Conservation (phyloP, 2,888 invertebrate genomes). For the Colletes collaris region DNA sequence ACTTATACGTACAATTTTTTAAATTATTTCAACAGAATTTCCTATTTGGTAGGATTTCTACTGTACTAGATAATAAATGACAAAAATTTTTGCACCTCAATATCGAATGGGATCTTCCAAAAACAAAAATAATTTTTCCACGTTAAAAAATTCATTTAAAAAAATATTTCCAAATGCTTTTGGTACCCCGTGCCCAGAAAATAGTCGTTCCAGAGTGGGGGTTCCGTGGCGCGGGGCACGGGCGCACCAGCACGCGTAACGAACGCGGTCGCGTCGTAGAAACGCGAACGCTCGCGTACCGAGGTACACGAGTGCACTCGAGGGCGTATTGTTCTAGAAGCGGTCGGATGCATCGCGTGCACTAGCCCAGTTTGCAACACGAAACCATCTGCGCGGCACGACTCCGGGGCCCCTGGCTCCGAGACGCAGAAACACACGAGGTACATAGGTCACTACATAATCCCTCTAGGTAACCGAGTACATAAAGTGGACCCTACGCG, state of each 20-base stretch:
- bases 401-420: constrained; percentile 14
- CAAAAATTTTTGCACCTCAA: too few species aligned
- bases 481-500: constrained; percentile 53
- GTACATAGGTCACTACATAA: constrained; percentile 61
- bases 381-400: constrained; percentile 51
- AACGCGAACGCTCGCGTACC: constrained; percentile 25
- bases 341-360: constrained; percentile 70
- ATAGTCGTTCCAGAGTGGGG: too few species aligned
- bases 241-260: constrained; percentile 32
- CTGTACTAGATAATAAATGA: too few species aligned
- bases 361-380: constrained; percentile 70
- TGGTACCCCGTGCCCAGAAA: too few species aligned
- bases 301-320: constrained; percentile 17
- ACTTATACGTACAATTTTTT: too few species aligned
- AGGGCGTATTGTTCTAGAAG: constrained; percentile 61
- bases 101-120: too few species aligned
- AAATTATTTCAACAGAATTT: too few species aligned
- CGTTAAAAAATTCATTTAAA: too few species aligned
- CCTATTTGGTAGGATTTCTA: too few species aligned
- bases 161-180: too few species aligned
- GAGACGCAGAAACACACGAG: constrained; percentile 52
- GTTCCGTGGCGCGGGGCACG: too few species aligned
- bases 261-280: constrained; percentile 8
- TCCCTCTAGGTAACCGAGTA: constrained; percentile 48
- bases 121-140: too few species aligned